Evolutionary conservation across 2,113 vertebrate species (phyloP).

Genomic region (Oxyruncus cristatus): DNA sequence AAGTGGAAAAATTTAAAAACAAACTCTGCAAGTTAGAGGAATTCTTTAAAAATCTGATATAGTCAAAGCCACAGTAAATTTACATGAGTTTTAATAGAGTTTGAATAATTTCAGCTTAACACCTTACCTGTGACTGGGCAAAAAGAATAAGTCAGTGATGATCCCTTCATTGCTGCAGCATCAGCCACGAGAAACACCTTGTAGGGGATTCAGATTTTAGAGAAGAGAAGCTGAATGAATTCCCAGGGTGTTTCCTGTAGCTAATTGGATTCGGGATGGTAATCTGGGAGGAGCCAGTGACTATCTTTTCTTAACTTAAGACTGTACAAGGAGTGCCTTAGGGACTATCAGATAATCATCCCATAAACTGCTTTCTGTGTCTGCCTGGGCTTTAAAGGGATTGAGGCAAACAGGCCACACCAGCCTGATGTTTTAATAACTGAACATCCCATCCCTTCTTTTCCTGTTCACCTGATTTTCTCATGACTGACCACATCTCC

Average conservation of each 20-base stretch:
- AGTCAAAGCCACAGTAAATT: not conserved
- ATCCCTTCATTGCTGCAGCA: constrained; percentile 47
- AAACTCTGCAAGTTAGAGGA: not conserved
- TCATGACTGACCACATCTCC: not conserved
- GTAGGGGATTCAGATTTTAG: not conserved
- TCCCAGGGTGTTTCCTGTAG: constrained; percentile 13
- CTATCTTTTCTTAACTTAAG: constrained; percentile 21
- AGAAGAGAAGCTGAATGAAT: not conserved
- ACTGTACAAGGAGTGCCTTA: not conserved
- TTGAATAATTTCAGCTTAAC: not conserved
- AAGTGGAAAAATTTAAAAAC: not conserved
- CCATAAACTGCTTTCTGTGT: constrained; percentile 14
- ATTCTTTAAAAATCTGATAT: not conserved
- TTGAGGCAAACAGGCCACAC: constrained; percentile 22
- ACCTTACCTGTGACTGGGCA: constrained; percentile 61
- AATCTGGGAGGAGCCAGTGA: constrained; percentile 60
- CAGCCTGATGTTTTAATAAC: not conserved
- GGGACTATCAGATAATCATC: not conserved
- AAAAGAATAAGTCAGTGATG: constrained; percentile 52
- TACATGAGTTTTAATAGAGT: not conserved
- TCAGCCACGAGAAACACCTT: not conserved
- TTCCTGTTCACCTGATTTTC: not conserved
- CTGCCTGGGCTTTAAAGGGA: not conserved
- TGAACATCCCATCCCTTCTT: not conserved
- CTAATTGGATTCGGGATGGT: constrained; percentile 45